Evolutionary conservation across 2,113 vertebrate genomes (phyloP), one percentile per base, ranked within the genome.

Genomic region (Neotoma lepida): DNA sequence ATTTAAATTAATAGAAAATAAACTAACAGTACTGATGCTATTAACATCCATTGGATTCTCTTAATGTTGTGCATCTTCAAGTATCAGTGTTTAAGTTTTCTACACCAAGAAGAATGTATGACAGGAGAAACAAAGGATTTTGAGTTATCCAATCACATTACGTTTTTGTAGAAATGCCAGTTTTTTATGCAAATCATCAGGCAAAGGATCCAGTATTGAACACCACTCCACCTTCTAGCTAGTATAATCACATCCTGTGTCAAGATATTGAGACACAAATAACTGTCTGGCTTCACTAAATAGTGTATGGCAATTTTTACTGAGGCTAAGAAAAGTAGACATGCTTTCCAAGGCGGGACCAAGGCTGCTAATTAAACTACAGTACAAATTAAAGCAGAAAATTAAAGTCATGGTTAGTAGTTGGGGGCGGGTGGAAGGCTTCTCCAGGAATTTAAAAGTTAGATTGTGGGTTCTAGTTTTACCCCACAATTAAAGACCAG

Each of bases 331-430:
- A 66, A 96, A 91, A 66, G 82, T 41, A 96, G 30, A 88, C 88
- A 80, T 44, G 94, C 68, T 89, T 76, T 70, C n/a, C 58, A 54
- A 91, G 64, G 78, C n/a, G 91, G 51, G 44, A 81, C n/a, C 26
- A 64, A 54, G 63, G 64, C 56, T 94, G 80, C 66, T 96, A 87
- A 96, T 95, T 89, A 96, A 96, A 94, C 85, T 54, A 68, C 20
- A 81, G 41, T 41, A 26, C 58, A 89, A 94, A 95, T 91, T 44
- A 93, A 46, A 87, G 68, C 63, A 26, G 87, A 90, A 96, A 90
- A 73, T 77, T 77, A 51, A 93, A 94, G 58, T 58, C 66, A 33
- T 56, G 30, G 15, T 93, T 91, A 30, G 39, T 90, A 46, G 56
- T 54, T 77, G 7, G 15, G 15, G 20, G 71, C 9, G 58, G 80